Evolutionary conservation across 2,888 invertebrate genomes (phyloP).

Genomic region (Euproctis similis): DNA sequence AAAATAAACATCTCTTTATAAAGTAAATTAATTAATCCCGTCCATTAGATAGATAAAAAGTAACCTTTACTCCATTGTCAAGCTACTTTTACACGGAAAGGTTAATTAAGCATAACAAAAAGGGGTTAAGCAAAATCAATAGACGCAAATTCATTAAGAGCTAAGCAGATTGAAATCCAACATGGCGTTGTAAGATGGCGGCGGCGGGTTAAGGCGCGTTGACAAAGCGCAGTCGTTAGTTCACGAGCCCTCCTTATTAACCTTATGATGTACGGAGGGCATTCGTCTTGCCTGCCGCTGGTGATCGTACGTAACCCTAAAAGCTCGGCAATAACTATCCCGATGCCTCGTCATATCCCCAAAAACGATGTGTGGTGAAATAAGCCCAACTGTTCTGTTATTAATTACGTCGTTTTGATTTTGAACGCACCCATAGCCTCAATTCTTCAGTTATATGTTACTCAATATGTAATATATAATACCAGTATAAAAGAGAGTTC

Average conservation of each 20-base stretch:
- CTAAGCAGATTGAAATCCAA: conserved; percentile 75
- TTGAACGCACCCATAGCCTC: no score
- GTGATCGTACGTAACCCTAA: conserved; percentile 35
- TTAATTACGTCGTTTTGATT: neutral
- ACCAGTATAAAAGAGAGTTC: no score
- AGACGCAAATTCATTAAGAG: conserved; percentile 74
- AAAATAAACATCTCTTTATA: conserved; percentile 5
- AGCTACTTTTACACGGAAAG: conserved; percentile 61
- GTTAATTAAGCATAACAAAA: conserved; percentile 76
- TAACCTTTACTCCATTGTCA: conserved; percentile 40
- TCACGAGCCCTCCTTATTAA: conserved; percentile 75
- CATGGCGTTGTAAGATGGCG: conserved; percentile 69
- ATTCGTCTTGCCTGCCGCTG: conserved; percentile 54
- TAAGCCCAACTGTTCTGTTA: no score
- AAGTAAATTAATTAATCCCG: conserved; percentile 16
- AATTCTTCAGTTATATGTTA: no score
- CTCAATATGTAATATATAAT: no score
- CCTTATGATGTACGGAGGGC: conserved; percentile 74
- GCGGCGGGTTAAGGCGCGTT: conserved; percentile 65
- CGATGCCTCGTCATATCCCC: conserved; percentile 15
- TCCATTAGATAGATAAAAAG: conserved; percentile 30
- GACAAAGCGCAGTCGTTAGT: conserved; percentile 76
- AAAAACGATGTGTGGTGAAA: neutral
- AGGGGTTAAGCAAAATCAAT: conserved; percentile 76
- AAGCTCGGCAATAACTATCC: conserved; percentile 21